Evolutionary conservation across 2,888 invertebrate genomes (phyloP).

Genomic region (Aphodius sticticus): DNA sequence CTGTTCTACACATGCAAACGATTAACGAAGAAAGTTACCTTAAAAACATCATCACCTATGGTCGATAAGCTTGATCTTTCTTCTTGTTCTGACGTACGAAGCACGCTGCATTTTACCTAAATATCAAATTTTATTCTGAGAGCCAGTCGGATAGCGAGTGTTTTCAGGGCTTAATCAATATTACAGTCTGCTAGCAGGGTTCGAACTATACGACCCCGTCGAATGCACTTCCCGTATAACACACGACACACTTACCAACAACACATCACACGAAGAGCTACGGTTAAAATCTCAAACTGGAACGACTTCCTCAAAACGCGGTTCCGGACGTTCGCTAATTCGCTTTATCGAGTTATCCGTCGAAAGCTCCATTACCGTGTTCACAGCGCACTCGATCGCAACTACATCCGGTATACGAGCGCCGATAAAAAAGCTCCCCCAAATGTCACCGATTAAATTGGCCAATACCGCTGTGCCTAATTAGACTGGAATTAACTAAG

Average conservation of each 20-base stretch:
- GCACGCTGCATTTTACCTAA: conserved; percentile 54
- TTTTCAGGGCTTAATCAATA: conserved; percentile 54
- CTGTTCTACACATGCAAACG: not conserved
- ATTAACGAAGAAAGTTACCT: conserved; percentile 44
- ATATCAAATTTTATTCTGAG: conserved; percentile 44
- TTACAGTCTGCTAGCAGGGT: conserved; percentile 48
- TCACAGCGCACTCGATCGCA: conserved; percentile 39
- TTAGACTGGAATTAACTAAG: conserved; percentile 55
- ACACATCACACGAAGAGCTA: not conserved
- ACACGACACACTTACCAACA: not conserved
- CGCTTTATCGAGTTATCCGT: conserved; percentile 5
- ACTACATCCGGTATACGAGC: conserved; percentile 44
- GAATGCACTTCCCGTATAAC: conserved; percentile 19
- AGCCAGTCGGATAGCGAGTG: conserved; percentile 45
- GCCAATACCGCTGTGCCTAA: conserved; percentile 41
- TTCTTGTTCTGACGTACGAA: conserved; percentile 50
- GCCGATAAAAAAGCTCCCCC: conserved; percentile 49
- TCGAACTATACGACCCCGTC: conserved; percentile 26
- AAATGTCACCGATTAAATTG: conserved; percentile 50
- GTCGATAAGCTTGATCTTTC: conserved; percentile 54
- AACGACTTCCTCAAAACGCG: not conserved
- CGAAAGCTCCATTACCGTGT: conserved; percentile 29
- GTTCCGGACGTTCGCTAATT: not conserved
- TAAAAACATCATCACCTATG: conserved; percentile 58
- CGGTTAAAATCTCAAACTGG: not conserved